A percentile compares a stretch with the other conserved stretches of the same genome.
phyloP scores from a whole-genome alignment of 1,140 invertebrate genomes.

The Parasteatoda tepidariorum region DNA sequence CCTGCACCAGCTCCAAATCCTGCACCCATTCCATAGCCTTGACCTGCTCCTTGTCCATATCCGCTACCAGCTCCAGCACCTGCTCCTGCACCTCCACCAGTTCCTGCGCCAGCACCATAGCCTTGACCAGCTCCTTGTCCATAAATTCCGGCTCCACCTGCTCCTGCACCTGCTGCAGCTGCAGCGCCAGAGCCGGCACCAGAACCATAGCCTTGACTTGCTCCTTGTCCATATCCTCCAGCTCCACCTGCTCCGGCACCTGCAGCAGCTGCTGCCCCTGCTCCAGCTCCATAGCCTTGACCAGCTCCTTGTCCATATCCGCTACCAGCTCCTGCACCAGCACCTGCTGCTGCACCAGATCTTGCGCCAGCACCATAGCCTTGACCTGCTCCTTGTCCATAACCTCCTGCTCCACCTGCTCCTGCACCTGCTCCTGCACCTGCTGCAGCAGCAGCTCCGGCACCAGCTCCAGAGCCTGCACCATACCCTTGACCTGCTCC shows the following conservation, averaged over 20 bases:
- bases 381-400: neutral
- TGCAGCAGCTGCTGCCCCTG: neutral
- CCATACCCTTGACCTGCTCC: too few relatives aligned
- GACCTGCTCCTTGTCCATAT: neutral
- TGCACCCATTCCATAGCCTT: neutral
- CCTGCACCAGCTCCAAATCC: neutral
- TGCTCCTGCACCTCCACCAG: neutral
- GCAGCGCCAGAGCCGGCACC: neutral
- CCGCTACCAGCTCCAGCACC: neutral
- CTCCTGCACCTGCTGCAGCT: slow-evolving; percentile 13
- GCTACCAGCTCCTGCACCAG: neutral
- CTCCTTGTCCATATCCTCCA: too few relatives aligned
- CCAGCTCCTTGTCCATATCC: neutral
- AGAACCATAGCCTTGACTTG: neutral
- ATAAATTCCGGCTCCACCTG: neutral
- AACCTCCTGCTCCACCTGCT: neutral
- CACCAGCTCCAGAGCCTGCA: too few relatives aligned
- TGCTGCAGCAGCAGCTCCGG: neutral
- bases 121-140: neutral
- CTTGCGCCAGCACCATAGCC: neutral
- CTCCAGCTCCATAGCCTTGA: neutral
- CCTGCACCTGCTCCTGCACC: neutral
- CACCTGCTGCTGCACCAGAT: neutral
- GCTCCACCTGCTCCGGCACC: too few relatives aligned
- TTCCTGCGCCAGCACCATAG: neutral